Base-by-base conservation (phyloP, 2,888 invertebrate species). In the Pheosia gnoma region DNA sequence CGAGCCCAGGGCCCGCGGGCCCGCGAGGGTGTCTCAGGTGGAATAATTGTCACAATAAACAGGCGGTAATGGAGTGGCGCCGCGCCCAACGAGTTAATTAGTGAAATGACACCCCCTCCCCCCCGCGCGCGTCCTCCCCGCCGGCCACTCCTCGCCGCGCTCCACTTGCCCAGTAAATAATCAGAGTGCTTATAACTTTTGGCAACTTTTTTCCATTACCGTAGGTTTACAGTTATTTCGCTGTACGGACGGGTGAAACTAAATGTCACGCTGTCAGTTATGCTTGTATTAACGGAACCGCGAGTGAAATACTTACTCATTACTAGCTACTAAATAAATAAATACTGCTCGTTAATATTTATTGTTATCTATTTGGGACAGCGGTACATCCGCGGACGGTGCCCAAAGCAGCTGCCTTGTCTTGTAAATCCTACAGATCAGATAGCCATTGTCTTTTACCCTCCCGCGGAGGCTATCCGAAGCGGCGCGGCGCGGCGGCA, bases 1-100 rank as follows among this genome's bases (percentile, higher is more conserved):
- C 13, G 62, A 55, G 59, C 51, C 25, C 25, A 25, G 25, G 25
- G 1, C 25, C 25, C 1, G 1, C 66, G 61, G 65, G 39, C 61
- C 59, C 65, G 62, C 61, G 61, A 66, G 68, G 65, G 54, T 58
- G 62, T 68, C 65, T 69, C 74, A 72, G 77, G 75, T 68, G 75
- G 81, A 84, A 86, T 89, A 88, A 89, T 90, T 90, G 90, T 89
- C 88, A 89, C 90, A 86, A 90, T 90, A 90, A 90, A 91, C 90
- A 89, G 83, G 80, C 81, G 72, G 85, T 90, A 90, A 91, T 90
- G 88, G 90, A 89, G 89, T 86, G 81, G 77, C 78, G 86, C 81
- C 89, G 88, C 88, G 79, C 86, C 86, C 85, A 78, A 80, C 82
- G 80, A 85, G 85, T 86, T 87, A 87, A 87, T 87, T 87, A 87